Base-by-base conservation (phyloP, 2,888 invertebrate genomes). In the Tetragonisca angustula region DNA sequence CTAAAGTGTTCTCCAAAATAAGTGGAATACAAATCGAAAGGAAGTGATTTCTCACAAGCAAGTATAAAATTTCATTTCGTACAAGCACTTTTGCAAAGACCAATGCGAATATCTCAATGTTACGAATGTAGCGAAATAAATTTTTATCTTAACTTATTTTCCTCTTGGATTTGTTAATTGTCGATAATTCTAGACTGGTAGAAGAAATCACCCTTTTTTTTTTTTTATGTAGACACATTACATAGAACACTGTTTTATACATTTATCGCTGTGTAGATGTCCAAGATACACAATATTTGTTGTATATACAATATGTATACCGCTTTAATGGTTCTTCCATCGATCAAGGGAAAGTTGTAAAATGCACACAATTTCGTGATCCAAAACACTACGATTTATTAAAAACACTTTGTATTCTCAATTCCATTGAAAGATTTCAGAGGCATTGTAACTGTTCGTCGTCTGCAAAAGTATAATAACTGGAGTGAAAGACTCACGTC, bases 281-380 rank as follows among this genome's bases (percentile, higher is more conserved):
- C 59, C 59, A 56, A 67, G 21, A 72, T 27, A 27, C 27, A 27
- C 59, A 43, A 3, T 71, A 74, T 52, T 76, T 21, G 32, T 64
- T 24, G 21, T 76, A 87, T 87, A 61, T 87, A 85, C 72, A 78
- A 75, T 85, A 78, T 75, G 61, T 80, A 81, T 79, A 83, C 36
- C 27, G 32, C 52, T 52, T 72, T 36, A 50, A 56, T 50, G 68
- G 69, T 74, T 6, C 6, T 32, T n/a, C 15, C 13, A 52, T 62
- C 36, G 27, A 49, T 36, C 52, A 65, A 65, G 49, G 21, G 21
- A 61, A 27, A 72, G 21, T 61, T 49, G 24, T n/a, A 13, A 59
- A 59, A 59, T 59, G 36, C 43, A 27, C 24, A 6, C 6, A 13
- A 9, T 36, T n/a, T 36, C 2, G 36, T 36, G 21, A 24, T 15